Conservation (phyloP, 2,797 vertebrate genomes). For the Steatocranus sp. region DNA sequence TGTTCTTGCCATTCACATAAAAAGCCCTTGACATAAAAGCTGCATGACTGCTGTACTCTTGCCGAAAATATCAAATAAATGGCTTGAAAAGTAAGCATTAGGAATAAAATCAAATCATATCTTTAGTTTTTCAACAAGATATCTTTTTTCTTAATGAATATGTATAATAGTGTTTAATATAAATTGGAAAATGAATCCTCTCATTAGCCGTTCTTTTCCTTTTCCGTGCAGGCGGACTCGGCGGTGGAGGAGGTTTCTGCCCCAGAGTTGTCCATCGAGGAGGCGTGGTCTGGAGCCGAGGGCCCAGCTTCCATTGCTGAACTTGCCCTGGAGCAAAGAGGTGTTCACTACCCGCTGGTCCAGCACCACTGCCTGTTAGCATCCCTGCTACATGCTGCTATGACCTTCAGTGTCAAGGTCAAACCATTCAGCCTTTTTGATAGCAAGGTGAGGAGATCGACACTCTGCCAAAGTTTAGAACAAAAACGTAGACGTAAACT, state of each 20-base stretch:
- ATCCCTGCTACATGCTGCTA: constrained; percentile 80
- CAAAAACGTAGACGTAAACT: neutral
- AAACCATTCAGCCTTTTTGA: constrained; percentile 94
- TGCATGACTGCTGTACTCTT: neutral
- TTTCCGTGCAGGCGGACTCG: constrained; percentile 81
- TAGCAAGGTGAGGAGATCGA: constrained; percentile 81
- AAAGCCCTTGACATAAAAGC: neutral
- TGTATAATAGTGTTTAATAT: neutral
- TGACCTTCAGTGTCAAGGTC: constrained; percentile 85
- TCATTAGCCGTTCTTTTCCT: neutral
- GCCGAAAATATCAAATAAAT: neutral
- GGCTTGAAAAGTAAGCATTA: neutral
- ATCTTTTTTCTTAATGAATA: neutral
- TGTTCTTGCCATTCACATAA: neutral
- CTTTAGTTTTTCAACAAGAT: neutral
- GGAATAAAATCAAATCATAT: neutral
- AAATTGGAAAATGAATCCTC: neutral
- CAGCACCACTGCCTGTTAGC: constrained; percentile 92
- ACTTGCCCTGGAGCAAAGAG: constrained; percentile 91
- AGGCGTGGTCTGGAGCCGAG: constrained; percentile 84
- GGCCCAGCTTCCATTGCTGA: constrained; percentile 90
- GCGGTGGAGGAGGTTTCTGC: constrained; percentile 81
- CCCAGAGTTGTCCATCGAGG: constrained; percentile 85
- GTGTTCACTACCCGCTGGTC: constrained; percentile 89
- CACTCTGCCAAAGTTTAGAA: neutral